phyloP scores from a whole-genome alignment of 2,113 vertebrate species.

The Phoxinus phoxinus region DNA sequence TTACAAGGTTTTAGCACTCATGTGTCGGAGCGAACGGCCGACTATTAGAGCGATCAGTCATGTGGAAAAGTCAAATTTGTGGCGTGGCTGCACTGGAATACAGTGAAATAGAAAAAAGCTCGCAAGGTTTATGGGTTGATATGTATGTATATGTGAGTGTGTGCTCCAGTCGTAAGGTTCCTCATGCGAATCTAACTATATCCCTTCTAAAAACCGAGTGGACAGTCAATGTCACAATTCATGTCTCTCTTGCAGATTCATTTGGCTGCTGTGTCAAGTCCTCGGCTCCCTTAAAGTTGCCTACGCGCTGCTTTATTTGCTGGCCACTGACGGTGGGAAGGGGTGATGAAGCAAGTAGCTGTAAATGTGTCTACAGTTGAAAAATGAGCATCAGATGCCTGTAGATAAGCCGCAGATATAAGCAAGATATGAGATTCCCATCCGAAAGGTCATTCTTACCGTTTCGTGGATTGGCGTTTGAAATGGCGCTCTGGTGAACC shows the following conservation, averaged over 20 bases:
- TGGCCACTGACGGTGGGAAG: neutral
- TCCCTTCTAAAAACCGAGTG: slow-evolving; percentile 23
- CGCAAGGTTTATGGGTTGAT: slow-evolving; percentile 20
- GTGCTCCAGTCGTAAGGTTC: neutral
- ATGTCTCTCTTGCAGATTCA: slow-evolving; percentile 39
- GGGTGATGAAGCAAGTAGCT: neutral
- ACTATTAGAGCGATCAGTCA: slow-evolving; percentile 39
- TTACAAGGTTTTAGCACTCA: slow-evolving; percentile 15
- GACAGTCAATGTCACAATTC: slow-evolving; percentile 43
- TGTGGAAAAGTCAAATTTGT: slow-evolving; percentile 47
- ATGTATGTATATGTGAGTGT: slow-evolving; percentile 10
- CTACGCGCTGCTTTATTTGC: slow-evolving; percentile 26
- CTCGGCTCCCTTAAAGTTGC: slow-evolving; percentile 21
- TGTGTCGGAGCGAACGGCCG: neutral
- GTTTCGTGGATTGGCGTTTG: neutral
- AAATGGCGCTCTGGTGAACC: slow-evolving; percentile 16
- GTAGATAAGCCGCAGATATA: neutral
- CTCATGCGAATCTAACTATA: slow-evolving; percentile 35
- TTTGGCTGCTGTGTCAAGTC: slow-evolving; percentile 24
- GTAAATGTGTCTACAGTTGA: slow-evolving; percentile 5
- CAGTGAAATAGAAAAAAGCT: slow-evolving; percentile 34
- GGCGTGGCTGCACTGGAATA: slow-evolving; percentile 45
- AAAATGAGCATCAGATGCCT: neutral
- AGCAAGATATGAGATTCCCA: slow-evolving; percentile 20
- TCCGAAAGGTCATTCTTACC: slow-evolving; percentile 6